Evolutionary conservation across 2,888 invertebrate species (phyloP).

Genomic region (Calameuta pallipes): DNA sequence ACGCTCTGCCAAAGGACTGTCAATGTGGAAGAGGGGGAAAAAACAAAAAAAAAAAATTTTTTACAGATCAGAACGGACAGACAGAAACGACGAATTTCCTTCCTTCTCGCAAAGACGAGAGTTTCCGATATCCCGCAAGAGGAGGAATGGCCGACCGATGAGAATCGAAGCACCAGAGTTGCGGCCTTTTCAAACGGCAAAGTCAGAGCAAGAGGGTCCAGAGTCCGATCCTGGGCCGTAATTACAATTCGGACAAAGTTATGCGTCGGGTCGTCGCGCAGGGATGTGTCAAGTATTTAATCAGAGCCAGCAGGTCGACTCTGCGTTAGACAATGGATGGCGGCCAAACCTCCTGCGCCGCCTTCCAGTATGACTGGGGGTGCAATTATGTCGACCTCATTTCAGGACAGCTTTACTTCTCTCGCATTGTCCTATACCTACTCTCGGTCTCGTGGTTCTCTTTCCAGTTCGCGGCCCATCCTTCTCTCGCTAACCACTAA

Average conservation of each 20-base stretch:
- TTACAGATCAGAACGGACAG: too few species aligned
- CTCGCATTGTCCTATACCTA: constrained; percentile 19
- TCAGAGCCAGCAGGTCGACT: constrained; percentile 58
- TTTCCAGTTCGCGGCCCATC: constrained; percentile 15
- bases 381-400: constrained; percentile 63
- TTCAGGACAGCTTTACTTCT: constrained; percentile 53
- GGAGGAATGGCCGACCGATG: too few species aligned
- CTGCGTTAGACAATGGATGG: constrained; percentile 61
- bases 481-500: constrained; percentile 18
- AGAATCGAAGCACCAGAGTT: too few species aligned
- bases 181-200: neutral
- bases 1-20: too few species aligned
- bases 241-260: constrained; percentile 65
- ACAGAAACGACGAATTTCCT: too few species aligned
- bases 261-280: constrained; percentile 44
- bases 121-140: too few species aligned
- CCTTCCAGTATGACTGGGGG: constrained; percentile 53
- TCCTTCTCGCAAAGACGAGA: too few species aligned
- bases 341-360: constrained; percentile 34
- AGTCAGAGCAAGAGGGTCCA: neutral
- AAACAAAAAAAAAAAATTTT: too few species aligned
- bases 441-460: neutral
- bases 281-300: constrained; percentile 66
- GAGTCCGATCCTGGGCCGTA: constrained; percentile 44
- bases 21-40: too few species aligned